Evolutionary conservation across 2,113 vertebrate species (phyloP).

Genomic region (Neolamprologus kungweensis): DNA sequence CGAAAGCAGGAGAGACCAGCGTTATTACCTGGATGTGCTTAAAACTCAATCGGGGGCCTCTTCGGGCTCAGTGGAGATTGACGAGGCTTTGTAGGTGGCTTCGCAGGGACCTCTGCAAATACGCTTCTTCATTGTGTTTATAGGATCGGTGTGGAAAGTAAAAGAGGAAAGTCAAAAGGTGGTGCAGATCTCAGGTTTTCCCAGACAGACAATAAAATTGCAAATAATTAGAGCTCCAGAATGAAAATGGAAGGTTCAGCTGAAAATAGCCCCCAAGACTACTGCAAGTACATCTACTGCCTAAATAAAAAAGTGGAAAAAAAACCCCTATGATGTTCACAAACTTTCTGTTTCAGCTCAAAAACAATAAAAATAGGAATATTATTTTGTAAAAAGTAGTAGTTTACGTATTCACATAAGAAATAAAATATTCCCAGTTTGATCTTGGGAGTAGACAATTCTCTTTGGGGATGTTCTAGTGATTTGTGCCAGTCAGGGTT

Average conservation of each 20-base stretch:
- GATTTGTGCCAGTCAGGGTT: not conserved
- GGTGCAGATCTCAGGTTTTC: not conserved
- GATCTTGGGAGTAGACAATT: not conserved
- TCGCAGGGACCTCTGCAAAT: not conserved
- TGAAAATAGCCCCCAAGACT: not conserved
- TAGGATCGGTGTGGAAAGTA: not conserved
- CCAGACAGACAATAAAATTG: not conserved
- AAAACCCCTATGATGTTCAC: accelerated
- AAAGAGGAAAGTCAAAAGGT: not conserved
- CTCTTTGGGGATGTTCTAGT: not conserved
- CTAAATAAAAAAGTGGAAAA: not conserved
- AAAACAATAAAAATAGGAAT: not conserved
- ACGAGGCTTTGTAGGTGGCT: not conserved
- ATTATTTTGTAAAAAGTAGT: not conserved
- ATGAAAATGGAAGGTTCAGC: not conserved
- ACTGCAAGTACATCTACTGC: not conserved
- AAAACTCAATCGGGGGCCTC: conserved; percentile 18
- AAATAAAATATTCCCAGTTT: not conserved
- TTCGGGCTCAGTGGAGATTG: not conserved
- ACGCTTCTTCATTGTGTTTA: not conserved
- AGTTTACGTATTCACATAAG: not conserved
- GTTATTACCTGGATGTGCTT: conserved; percentile 36
- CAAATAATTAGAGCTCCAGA: not conserved
- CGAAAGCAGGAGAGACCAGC: not conserved
- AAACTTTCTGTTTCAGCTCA: not conserved